A percentile compares a stretch with the other conserved stretches of the same genome.
phyloP scores from a whole-genome alignment of 2,113 vertebrate species.

The Thunnus maccoyii region DNA sequence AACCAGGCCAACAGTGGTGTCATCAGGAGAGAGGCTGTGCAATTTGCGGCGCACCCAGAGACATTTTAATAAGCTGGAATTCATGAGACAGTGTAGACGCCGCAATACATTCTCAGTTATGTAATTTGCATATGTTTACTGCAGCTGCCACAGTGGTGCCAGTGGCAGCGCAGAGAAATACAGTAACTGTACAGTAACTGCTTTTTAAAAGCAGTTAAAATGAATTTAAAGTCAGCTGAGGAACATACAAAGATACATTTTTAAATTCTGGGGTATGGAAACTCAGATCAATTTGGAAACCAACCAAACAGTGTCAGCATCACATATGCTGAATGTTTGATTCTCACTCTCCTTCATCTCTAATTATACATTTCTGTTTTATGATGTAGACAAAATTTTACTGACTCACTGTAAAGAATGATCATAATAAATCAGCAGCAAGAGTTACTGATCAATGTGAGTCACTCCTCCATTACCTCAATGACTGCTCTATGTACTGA shows the following conservation, averaged over 20 bases:
- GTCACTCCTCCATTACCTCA: not conserved
- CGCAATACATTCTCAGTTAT: slow-evolving; percentile 43
- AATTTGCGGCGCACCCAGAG: slow-evolving; percentile 48
- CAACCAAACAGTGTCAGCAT: not conserved
- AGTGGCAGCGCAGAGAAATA: not conserved
- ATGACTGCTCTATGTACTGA: not conserved
- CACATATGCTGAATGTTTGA: not conserved
- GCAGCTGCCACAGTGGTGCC: slow-evolving; percentile 20
- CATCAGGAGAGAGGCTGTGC: slow-evolving; percentile 40
- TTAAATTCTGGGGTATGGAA: not conserved
- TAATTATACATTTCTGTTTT: not conserved
- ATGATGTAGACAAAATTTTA: not conserved
- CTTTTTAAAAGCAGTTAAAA: slow-evolving; percentile 4
- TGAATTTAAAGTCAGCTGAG: not conserved
- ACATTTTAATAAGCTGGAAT: slow-evolving; percentile 70
- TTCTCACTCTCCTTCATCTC: not conserved
- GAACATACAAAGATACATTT: not conserved
- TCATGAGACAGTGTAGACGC: slow-evolving; percentile 50
- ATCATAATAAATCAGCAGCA: not conserved
- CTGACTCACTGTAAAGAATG: not conserved
- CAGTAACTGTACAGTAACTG: too few relatives aligned
- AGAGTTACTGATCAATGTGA: not conserved
- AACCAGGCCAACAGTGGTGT: slow-evolving; percentile 59
- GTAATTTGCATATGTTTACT: slow-evolving; percentile 63
- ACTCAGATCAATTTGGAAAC: not conserved